Evolutionary conservation across 2,888 invertebrate genomes (phyloP).

Genomic region (Drosophila pseudotakahashii): DNA sequence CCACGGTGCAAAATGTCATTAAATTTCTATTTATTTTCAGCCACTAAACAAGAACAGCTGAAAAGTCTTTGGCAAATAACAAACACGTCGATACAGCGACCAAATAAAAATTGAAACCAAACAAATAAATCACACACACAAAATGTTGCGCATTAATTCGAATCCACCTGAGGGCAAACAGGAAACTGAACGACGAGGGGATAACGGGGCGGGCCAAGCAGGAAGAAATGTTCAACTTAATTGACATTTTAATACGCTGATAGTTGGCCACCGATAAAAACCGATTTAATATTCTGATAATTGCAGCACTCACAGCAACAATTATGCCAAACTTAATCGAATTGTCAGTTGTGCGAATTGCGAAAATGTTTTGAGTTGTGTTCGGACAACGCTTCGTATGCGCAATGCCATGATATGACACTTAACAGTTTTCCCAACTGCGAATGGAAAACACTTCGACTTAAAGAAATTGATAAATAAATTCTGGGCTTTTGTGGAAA

Average conservation of each 20-base stretch:
- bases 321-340: constrained; percentile 77
- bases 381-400: constrained; percentile 46
- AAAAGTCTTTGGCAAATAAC: constrained; percentile 35
- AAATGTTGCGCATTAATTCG: constrained; percentile 48
- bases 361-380: constrained; percentile 22
- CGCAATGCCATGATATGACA: constrained; percentile 27
- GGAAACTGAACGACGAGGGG: background rate
- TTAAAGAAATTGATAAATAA: background rate
- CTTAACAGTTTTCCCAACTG: constrained; percentile 24
- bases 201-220: background rate
- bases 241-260: constrained; percentile 80
- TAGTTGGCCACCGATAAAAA: constrained; percentile 71
- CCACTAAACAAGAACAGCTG: constrained; percentile 8
- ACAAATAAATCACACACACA: constrained; percentile 56
- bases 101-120: constrained; percentile 26
- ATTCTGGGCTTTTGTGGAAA: background rate
- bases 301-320: constrained; percentile 60
- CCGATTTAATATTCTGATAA: constrained; percentile 80
- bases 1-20: constrained; percentile 38
- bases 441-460: background rate
- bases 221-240: constrained; percentile 55
- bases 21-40: constrained; percentile 37
- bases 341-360: constrained; percentile 60
- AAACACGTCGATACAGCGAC: constrained; percentile 42
- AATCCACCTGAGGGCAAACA: constrained; percentile 25